These are phyloP conservation scores for Drosophila asahinai DNA, from an alignment of 1,140 invertebrate species.

Conservation along the genomic window DNA sequence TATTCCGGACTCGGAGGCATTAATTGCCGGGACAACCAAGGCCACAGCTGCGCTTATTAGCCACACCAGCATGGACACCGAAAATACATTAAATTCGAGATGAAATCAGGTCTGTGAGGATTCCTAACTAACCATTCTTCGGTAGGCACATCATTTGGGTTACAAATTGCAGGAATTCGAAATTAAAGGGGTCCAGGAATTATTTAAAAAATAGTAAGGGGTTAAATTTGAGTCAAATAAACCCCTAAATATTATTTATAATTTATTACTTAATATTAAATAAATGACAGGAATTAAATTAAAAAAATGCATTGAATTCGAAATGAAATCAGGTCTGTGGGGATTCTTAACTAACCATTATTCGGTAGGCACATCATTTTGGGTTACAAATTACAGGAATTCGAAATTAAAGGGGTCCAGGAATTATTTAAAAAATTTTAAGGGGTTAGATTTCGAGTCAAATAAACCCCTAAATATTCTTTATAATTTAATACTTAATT, in stretches of 20 bases:
- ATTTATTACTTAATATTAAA: too few relatives aligned
- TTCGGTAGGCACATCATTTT: not conserved
- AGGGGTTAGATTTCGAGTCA: not conserved
- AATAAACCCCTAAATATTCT: not conserved
- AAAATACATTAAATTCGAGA: constrained; percentile 7
- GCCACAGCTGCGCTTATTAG: constrained; percentile 57
- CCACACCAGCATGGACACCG: constrained; percentile 56
- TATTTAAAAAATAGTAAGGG: too few relatives aligned
- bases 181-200: too few relatives aligned
- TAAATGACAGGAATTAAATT: too few relatives aligned
- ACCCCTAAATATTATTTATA: not conserved
- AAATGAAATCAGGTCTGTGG: constrained; percentile 7
- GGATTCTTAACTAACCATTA: constrained; percentile 15
- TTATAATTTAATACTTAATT: too few relatives aligned
- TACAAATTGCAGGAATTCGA: not conserved
- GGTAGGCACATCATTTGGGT: not conserved
- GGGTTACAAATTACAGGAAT: constrained; percentile 3
- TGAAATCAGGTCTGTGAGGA: constrained; percentile 5
- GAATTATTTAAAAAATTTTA: too few relatives aligned
- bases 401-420: too few relatives aligned
- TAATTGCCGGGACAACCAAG: constrained; percentile 40
- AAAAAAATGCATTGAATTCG: constrained; percentile 1
- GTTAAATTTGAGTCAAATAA: not conserved
- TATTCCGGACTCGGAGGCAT: constrained; percentile 24
- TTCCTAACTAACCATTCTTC: constrained; percentile 8